Conservation (phyloP, 2,888 invertebrate genomes). For the Megalurothrips usitatus region DNA sequence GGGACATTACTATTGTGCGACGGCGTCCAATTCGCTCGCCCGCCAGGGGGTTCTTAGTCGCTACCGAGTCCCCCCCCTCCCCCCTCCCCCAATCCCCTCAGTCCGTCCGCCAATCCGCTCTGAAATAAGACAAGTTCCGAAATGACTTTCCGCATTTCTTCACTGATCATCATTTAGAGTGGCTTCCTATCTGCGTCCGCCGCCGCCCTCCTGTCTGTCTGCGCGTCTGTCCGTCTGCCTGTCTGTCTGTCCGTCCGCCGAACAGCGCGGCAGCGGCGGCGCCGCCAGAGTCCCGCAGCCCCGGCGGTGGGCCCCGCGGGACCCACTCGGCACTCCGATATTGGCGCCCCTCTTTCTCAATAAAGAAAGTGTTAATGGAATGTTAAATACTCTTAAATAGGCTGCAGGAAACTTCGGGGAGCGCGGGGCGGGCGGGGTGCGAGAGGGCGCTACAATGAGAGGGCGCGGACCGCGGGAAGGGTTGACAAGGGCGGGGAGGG, state of each 20-base stretch:
- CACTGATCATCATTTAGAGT: not conserved
- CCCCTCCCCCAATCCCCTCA: not conserved
- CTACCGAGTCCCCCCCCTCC: not conserved
- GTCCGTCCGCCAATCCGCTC: not conserved
- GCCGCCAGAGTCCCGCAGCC: no score
- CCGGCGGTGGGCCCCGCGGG: no score
- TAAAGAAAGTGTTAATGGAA: conserved; percentile 25
- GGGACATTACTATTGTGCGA: no score
- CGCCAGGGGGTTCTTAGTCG: not conserved
- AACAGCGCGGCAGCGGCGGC: no score
- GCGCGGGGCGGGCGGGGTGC: not conserved
- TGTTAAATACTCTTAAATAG: conserved; percentile 23
- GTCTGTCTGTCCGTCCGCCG: not conserved
- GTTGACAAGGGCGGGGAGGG: not conserved
- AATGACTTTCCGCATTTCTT: no score
- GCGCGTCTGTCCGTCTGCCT: not conserved
- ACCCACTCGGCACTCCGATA: not conserved
- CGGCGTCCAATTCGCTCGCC: no score
- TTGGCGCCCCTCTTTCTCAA: conserved; percentile 17
- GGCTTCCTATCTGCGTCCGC: not conserved
- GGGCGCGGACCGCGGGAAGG: no score
- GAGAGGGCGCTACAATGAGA: not conserved
- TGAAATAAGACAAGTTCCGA: no score
- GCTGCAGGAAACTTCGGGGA: not conserved
- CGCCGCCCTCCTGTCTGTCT: not conserved